Conservation (phyloP, 2,113 vertebrate species). For the Pyxicephalus adspersus region DNA sequence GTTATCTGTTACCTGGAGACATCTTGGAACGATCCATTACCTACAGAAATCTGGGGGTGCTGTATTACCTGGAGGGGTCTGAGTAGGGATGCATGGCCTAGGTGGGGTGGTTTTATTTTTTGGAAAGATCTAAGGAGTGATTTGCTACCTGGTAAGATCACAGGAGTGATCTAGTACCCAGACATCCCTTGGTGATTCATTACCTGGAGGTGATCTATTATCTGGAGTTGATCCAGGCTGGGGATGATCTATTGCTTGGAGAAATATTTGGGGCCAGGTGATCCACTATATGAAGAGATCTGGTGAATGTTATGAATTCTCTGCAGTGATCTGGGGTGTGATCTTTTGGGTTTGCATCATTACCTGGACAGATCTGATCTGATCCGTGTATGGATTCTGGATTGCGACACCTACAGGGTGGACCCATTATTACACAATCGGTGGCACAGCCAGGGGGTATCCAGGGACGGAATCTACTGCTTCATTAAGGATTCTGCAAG, state of each 20-base stretch:
- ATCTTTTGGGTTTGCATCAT: too few species aligned
- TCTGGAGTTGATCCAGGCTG: background rate
- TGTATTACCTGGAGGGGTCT: background rate
- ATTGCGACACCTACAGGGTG: too few species aligned
- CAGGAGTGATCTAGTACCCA: background rate
- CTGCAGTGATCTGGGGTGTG: background rate
- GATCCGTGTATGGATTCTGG: too few species aligned
- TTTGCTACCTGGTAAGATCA: background rate
- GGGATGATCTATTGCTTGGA: background rate
- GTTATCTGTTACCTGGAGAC: background rate
- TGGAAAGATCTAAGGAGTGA: background rate
- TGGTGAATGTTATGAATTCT: too few species aligned
- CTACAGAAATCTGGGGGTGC: background rate
- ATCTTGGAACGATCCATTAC: too few species aligned
- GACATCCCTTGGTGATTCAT: background rate
- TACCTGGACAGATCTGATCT: background rate
- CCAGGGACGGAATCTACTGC: background rate
- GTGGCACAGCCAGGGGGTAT: background rate
- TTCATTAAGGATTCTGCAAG: background rate
- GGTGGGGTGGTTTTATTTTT: too few species aligned
- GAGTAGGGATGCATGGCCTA: too few species aligned
- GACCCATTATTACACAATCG: background rate
- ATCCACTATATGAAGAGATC: too few species aligned
- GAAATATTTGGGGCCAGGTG: too few species aligned
- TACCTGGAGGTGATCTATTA: background rate